Base-by-base conservation (phyloP, 2,888 invertebrate genomes). In the Ramazzottius varieornatus region DNA sequence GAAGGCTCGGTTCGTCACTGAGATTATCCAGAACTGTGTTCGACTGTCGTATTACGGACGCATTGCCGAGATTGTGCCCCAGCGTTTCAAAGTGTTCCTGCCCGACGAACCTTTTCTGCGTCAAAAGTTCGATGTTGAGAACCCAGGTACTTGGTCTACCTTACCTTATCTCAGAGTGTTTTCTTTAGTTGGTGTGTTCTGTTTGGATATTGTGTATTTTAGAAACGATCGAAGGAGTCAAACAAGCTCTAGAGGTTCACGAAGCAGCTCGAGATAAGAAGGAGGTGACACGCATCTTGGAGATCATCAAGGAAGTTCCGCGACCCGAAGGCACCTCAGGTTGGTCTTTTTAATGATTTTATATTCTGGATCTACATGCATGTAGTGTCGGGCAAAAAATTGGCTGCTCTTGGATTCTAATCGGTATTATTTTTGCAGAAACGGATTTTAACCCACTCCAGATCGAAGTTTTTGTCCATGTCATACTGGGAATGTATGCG, bases 381-480 rank as follows among this genome's bases (percentile, higher is more conserved):
- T 54, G 40, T 20, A 40, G n/a, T n/a, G n/a, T n/a, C n/a, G n/a
- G n/a, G n/a, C 20, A 20, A 20, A 40, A 13, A 40, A 40, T 40
- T 54, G 20, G 4, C 20, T 54, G 24, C 54, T 24, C 24, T 4
- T 24, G 8, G 4, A 8, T 54, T 54, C 8, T 13, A 54, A 29
- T 54, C 24, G 16, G 29, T 24, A 29, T 54, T n/a, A n/a, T 24
- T 29, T 54, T 40, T 40, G 8, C 54, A 54, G 54, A 54, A 4
- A 24, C 54, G 16, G 54, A 54, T 16, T 54, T 54, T 29, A 91
- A 92, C 79, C 88, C 91, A 0, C 77, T 92, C 65, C 91, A 92
- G 78, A 92, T 98, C 65, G 93, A 94, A 73, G 89, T 96, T 0
- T 94, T 94, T 74, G 88, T 91, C n/a, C 91, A 93, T 73, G 91